Percentiles rank a stretch among this genome's conserved stretches.
phyloP scores from a whole-genome alignment of 2,888 invertebrate species.

The Cactoblastis cactorum region DNA sequence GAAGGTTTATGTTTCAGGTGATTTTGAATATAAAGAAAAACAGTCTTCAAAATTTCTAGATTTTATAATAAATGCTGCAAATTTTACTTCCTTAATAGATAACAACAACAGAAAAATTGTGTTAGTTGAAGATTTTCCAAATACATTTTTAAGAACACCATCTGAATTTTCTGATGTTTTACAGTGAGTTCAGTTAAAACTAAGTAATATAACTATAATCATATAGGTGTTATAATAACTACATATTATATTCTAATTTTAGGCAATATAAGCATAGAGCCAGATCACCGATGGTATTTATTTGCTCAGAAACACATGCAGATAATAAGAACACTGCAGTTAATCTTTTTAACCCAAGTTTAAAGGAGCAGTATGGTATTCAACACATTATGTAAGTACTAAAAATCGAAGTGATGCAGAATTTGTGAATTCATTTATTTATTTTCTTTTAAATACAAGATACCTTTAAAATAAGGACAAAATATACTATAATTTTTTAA shows the following conservation, averaged over 20 bases:
- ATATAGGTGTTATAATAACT: too few relatives aligned
- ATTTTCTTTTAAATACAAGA: too few relatives aligned
- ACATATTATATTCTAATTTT: slow-evolving; percentile 34
- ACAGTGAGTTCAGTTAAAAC: slow-evolving; percentile 73
- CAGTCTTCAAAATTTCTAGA: slow-evolving; percentile 86
- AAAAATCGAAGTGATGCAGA: background rate
- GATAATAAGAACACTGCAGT: slow-evolving; percentile 78
- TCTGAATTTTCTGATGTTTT: slow-evolving; percentile 82
- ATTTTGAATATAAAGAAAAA: slow-evolving; percentile 69
- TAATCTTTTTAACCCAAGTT: slow-evolving; percentile 82
- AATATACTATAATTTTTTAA: too few relatives aligned
- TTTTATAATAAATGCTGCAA: slow-evolving; percentile 87
- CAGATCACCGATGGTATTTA: slow-evolving; percentile 84
- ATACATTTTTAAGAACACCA: slow-evolving; percentile 83
- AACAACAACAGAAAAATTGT: slow-evolving; percentile 79
- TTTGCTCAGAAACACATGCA: slow-evolving; percentile 84
- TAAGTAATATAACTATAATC: background rate
- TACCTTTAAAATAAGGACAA: too few relatives aligned
- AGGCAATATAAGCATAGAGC: slow-evolving; percentile 81
- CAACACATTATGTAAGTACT: slow-evolving; percentile 81
- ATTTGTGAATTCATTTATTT: too few relatives aligned
- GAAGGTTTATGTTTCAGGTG: slow-evolving; percentile 43
- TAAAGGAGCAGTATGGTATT: slow-evolving; percentile 82
- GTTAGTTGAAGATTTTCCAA: slow-evolving; percentile 91
- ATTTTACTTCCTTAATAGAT: slow-evolving; percentile 83